Evolutionary conservation across 1,140 invertebrate species (phyloP).

Genomic region (Rhynchophorus ferrugineus): DNA sequence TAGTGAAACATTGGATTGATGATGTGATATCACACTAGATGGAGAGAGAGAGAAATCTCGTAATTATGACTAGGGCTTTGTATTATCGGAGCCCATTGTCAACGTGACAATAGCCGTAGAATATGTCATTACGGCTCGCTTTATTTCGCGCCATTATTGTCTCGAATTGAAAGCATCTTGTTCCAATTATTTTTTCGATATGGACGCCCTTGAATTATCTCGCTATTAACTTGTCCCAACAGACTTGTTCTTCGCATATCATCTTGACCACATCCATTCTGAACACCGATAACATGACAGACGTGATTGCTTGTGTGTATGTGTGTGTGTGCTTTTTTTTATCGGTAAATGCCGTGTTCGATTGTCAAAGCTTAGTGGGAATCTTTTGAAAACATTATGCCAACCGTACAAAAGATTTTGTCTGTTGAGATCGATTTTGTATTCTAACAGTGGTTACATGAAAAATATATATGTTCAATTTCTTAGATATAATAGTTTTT

Average conservation of each 20-base stretch:
- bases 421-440: not conserved
- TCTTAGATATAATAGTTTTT: no score
- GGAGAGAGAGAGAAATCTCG: slow-evolving; percentile 8
- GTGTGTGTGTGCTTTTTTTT: no score
- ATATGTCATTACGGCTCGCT: slow-evolving; percentile 13
- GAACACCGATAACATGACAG: slow-evolving; percentile 19
- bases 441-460: not conserved
- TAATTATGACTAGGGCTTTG: not conserved
- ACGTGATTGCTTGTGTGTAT: slow-evolving; percentile 17
- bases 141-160: slow-evolving; percentile 8
- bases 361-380: slow-evolving; percentile 21
- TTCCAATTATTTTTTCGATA: slow-evolving; percentile 21
- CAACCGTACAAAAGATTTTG: slow-evolving; percentile 4
- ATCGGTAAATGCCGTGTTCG: slow-evolving; percentile 16
- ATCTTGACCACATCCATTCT: slow-evolving; percentile 21
- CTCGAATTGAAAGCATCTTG: slow-evolving; percentile 15
- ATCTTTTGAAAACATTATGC: slow-evolving; percentile 22
- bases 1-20: slow-evolving; percentile 5
- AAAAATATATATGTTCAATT: not conserved
- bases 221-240: slow-evolving; percentile 20
- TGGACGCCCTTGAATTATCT: slow-evolving; percentile 19
- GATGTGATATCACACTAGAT: slow-evolving; percentile 10
- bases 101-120: slow-evolving; percentile 14
- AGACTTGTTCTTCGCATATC: slow-evolving; percentile 18
- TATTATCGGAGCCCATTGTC: slow-evolving; percentile 10